Evolutionary conservation across 2,797 vertebrate genomes (phyloP).

Genomic region (Emydoidea blandingii): DNA sequence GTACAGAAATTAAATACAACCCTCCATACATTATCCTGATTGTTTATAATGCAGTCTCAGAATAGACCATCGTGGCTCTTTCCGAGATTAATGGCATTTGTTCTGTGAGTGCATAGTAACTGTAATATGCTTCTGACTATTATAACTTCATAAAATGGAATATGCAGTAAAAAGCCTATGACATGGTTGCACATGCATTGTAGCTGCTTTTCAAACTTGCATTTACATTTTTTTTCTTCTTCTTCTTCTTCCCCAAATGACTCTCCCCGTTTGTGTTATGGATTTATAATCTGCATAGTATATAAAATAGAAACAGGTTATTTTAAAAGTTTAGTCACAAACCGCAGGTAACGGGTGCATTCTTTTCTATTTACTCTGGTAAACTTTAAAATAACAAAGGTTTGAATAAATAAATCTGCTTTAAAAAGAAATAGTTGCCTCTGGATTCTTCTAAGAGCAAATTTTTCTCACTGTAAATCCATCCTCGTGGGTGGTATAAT

Average conservation of each 20-base stretch:
- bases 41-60: background rate
- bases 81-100: background rate
- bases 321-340: background rate
- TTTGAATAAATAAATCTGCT: conserved; percentile 38
- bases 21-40: conserved; percentile 11
- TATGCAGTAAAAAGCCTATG: background rate
- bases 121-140: background rate
- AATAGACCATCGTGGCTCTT: background rate
- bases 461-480: conserved; percentile 2
- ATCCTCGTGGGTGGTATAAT: background rate
- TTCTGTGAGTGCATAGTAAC: background rate
- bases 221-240: background rate
- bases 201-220: background rate
- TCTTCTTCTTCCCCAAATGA: background rate
- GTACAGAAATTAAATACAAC: conserved; percentile 33
- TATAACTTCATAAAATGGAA: conserved; percentile 1
- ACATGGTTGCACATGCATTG: background rate
- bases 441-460: background rate
- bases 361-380: background rate
- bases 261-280: background rate
- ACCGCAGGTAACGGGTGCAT: background rate
- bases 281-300: background rate
- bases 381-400: background rate
- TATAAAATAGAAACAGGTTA: background rate
- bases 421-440: conserved; percentile 25